These are phyloP conservation scores for Crossaster papposus DNA, from an alignment of 53 echinoderm and acorn worm species.

Conservation along the genomic window DNA sequence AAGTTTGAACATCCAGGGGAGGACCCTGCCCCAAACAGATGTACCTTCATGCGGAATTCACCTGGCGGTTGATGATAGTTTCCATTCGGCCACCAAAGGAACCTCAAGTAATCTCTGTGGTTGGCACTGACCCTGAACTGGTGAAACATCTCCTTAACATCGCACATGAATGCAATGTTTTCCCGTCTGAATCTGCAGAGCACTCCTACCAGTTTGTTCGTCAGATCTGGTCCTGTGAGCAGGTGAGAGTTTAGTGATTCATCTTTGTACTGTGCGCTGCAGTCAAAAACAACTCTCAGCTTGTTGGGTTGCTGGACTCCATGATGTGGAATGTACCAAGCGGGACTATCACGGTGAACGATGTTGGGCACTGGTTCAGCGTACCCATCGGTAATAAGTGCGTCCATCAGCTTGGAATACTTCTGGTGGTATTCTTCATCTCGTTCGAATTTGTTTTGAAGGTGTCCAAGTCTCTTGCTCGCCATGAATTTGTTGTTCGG, in stretches of 20 bases:
- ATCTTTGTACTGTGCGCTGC: constrained; percentile 36
- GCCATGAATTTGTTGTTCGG: constrained; percentile 67
- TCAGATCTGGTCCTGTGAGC: constrained; percentile 63
- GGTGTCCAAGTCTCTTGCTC: constrained; percentile 34
- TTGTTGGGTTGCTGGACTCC: constrained; percentile 69
- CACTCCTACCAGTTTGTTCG: constrained; percentile 55
- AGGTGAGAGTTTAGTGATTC: constrained; percentile 50
- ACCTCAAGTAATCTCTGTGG: constrained; percentile 68
- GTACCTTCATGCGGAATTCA: constrained; percentile 71
- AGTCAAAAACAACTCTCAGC: constrained; percentile 58
- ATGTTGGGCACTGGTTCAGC: constrained; percentile 53
- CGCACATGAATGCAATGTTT: constrained; percentile 64
- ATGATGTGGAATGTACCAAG: constrained; percentile 73
- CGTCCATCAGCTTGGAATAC: constrained; percentile 18
- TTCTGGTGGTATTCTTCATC: constrained; percentile 39
- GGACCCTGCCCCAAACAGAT: constrained; percentile 71
- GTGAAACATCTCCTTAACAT: constrained; percentile 67
- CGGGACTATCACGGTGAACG: background rate
- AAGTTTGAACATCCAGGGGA: constrained; percentile 73
- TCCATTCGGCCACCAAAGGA: constrained; percentile 78
- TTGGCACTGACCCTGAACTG: constrained; percentile 51
- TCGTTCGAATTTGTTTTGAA: constrained; percentile 27
- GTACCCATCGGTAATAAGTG: constrained; percentile 34
- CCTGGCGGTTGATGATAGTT: constrained; percentile 26
- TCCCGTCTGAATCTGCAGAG: constrained; percentile 66